Percentiles rank a stretch among this genome's conserved stretches.
phyloP scores from a whole-genome alignment of 2,888 invertebrate species.

The Ecliptopera silaceata region DNA sequence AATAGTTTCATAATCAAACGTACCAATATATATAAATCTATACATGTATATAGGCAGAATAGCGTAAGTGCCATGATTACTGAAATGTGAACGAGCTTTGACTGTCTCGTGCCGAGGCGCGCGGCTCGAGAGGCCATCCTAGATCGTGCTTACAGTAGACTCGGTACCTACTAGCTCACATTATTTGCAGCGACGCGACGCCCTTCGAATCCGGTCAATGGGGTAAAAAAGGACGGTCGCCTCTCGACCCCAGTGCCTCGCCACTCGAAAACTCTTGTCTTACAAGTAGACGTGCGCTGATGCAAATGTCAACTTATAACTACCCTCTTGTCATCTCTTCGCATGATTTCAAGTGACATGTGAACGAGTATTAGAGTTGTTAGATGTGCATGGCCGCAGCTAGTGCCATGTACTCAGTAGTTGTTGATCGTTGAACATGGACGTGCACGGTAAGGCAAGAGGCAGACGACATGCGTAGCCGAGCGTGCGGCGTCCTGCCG shows the following conservation, averaged over 20 bases:
- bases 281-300: slow-evolving; percentile 27
- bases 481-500: slow-evolving; percentile 43
- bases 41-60: slow-evolving; percentile 70
- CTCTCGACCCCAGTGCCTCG: slow-evolving; percentile 23
- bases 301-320: slow-evolving; percentile 26
- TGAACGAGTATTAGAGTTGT: slow-evolving; percentile 7
- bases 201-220: slow-evolving; percentile 23
- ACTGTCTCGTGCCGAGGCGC: slow-evolving; percentile 36
- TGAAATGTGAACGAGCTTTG: slow-evolving; percentile 41
- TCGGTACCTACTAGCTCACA: slow-evolving; percentile 30
- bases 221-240: slow-evolving; percentile 20
- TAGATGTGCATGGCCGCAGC: slow-evolving; percentile 7
- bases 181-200: slow-evolving; percentile 30
- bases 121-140: slow-evolving; percentile 27
- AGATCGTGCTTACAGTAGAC: slow-evolving; percentile 32
- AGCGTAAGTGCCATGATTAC: slow-evolving; percentile 39
- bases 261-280: slow-evolving; percentile 34
- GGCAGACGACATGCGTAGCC: slow-evolving; percentile 30
- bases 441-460: slow-evolving; percentile 33
- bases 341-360: slow-evolving; percentile 12
- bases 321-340: slow-evolving; percentile 20
- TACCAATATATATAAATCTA: slow-evolving; percentile 85
- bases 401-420: slow-evolving; percentile 3
- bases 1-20: slow-evolving; percentile 87
- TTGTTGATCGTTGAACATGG: slow-evolving; percentile 20